phyloP scores from a whole-genome alignment of 2,797 vertebrate species.

The Myotis daubentonii region DNA sequence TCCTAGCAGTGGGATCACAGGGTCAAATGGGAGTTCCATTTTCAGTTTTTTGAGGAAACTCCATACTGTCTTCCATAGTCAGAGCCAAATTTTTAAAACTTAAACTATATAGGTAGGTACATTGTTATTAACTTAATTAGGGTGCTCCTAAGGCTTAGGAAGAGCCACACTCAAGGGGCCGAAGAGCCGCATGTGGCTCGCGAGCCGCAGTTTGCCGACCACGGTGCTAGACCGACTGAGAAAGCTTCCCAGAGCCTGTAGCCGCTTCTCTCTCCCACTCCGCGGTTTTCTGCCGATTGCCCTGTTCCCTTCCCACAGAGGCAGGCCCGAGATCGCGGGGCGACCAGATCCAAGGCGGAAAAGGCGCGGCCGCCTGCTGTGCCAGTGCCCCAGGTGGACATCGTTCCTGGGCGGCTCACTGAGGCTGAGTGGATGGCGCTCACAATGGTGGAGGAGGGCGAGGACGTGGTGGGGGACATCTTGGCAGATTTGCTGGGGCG shows the following conservation, averaged over 20 bases:
- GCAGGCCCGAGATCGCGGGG: constrained; percentile 75
- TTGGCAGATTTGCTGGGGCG: constrained; percentile 84
- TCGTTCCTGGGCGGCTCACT: constrained; percentile 80
- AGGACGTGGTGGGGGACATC: constrained; percentile 83
- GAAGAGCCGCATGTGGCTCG: no score
- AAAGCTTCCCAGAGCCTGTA: neutral
- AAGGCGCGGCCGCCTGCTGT: constrained; percentile 32
- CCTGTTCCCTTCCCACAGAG: constrained; percentile 66
- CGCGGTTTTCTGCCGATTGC: neutral
- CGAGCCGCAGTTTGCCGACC: no score
- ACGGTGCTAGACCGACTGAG: neutral
- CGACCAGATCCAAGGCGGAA: constrained; percentile 78
- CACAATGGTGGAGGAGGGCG: constrained; percentile 83
- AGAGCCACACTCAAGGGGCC: no score
- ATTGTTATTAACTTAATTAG: no score
- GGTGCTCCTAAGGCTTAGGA: no score
- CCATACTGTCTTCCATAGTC: no score
- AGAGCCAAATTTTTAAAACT: no score
- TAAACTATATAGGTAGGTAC: no score
- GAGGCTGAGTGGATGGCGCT: constrained; percentile 85
- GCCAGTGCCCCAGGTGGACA: constrained; percentile 70
- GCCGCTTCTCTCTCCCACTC: neutral
- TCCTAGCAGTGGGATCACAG: no score
- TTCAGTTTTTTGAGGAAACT: no score
- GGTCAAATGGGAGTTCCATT: no score